Percentiles rank a stretch among this genome's conserved stretches.
Evolutionary conservation across 1,140 invertebrate genomes (phyloP).

Genomic region (Philotrypesis tridentata): DNA sequence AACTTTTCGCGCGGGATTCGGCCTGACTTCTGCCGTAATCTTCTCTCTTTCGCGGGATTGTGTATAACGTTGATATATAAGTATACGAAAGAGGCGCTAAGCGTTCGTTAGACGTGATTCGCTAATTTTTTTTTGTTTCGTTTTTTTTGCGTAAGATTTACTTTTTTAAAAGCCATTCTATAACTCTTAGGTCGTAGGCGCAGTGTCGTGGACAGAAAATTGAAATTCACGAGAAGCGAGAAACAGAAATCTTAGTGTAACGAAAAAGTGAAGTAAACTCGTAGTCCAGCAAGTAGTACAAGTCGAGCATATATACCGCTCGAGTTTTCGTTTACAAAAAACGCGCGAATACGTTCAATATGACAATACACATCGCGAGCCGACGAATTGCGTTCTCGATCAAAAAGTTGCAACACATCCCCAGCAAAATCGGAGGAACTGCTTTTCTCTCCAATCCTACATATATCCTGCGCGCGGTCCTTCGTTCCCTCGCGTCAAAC

Average conservation of each 20-base stretch:
- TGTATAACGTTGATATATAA: slow-evolving; percentile 49
- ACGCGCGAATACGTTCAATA: no score
- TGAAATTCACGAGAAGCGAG: no score
- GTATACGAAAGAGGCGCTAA: background rate
- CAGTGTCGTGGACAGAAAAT: no score
- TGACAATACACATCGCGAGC: background rate
- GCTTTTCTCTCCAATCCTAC: slow-evolving; percentile 10
- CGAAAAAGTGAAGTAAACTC: no score
- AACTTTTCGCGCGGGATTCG: background rate
- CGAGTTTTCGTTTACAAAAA: no score
- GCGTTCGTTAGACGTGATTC: background rate
- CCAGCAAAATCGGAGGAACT: slow-evolving; percentile 5
- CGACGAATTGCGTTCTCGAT: background rate
- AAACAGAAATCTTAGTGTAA: no score
- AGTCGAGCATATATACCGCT: no score
- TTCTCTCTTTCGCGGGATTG: background rate
- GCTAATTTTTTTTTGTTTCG: no score
- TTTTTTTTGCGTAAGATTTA: no score
- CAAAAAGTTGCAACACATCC: slow-evolving; percentile 19
- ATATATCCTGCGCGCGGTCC: slow-evolving; percentile 48
- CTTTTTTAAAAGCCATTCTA: no score
- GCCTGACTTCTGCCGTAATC: slow-evolving; percentile 18
- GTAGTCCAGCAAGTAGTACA: background rate
- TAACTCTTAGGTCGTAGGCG: no score
- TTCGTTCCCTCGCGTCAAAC: slow-evolving; percentile 60